Conservation (phyloP, 1,140 invertebrate species). For the Armadillidium nasatum region DNA sequence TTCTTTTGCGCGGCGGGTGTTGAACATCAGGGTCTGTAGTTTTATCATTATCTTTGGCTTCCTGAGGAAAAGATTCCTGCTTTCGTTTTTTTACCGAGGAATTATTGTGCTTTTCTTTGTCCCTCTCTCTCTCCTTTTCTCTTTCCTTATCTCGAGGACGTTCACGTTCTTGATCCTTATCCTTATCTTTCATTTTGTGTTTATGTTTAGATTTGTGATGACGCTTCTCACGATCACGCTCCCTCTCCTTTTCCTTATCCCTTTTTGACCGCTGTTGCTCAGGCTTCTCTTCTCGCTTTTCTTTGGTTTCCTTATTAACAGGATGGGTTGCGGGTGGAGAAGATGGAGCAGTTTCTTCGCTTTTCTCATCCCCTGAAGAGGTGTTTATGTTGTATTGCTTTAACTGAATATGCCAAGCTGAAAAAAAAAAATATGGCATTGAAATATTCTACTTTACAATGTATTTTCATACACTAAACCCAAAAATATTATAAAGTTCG, state of each 20-base stretch:
- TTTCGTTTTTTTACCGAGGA: neutral
- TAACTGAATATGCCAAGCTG: constrained; percentile 45
- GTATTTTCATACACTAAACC: too few species aligned
- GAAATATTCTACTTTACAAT: too few species aligned
- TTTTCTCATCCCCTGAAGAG: neutral
- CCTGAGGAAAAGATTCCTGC: neutral
- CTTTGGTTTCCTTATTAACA: too few species aligned
- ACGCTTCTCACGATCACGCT: constrained; percentile 25
- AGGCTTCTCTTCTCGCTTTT: constrained; percentile 26
- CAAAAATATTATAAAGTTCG: too few species aligned
- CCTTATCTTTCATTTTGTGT: constrained; percentile 10
- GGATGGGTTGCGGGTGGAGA: neutral
- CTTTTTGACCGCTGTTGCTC: constrained; percentile 23
- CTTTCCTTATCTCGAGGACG: constrained; percentile 22
- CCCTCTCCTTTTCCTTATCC: constrained; percentile 28
- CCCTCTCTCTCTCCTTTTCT: neutral
- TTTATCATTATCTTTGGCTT: constrained; percentile 25
- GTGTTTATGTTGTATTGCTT: constrained; percentile 39
- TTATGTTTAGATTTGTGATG: constrained; percentile 14
- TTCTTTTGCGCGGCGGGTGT: neutral
- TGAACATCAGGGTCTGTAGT: neutral
- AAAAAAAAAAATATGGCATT: constrained; percentile 23
- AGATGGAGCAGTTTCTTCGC: too few species aligned
- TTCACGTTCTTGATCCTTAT: constrained; percentile 18
- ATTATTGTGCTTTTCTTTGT: neutral